A percentile compares a stretch with the other conserved stretches of the same genome.
Evolutionary conservation across 92 coral and sea anemone species (phyloP).

Genomic region (Galaxea fascicularis): DNA sequence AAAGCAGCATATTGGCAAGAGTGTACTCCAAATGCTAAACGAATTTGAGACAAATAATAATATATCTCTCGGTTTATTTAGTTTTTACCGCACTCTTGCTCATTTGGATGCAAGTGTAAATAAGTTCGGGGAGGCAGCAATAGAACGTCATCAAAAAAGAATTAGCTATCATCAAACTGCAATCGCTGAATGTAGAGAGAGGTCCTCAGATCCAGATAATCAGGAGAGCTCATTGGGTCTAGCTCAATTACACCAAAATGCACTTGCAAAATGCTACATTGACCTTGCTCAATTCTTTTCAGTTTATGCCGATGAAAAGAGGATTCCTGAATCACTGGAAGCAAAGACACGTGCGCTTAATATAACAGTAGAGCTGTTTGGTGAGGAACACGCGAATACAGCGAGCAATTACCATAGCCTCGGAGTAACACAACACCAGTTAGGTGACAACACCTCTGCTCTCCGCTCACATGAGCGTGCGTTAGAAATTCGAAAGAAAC

Average conservation of each 20-base stretch:
- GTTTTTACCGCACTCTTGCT: not conserved
- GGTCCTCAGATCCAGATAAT: not conserved
- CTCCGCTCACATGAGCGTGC: no score
- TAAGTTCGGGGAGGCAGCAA: not conserved
- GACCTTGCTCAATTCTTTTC: no score
- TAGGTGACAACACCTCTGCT: no score
- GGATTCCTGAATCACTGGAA: no score
- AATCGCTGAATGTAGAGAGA: not conserved
- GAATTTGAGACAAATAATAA: not conserved
- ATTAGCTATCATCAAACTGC: not conserved
- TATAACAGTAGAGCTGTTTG: no score
- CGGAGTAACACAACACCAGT: no score
- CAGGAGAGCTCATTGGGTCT: not conserved
- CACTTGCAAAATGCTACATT: not conserved
- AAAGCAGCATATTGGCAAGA: not conserved
- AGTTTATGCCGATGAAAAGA: no score
- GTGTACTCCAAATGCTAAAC: not conserved
- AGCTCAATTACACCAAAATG: not conserved
- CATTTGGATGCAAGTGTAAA: not conserved
- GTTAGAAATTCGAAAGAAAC: no score
- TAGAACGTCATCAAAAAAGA: no score
- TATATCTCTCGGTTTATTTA: not conserved
- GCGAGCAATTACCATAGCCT: no score
- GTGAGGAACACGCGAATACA: not conserved
- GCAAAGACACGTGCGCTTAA: no score